Base-by-base conservation (phyloP, 2,888 invertebrate genomes). In the Latrodectus hesperus region DNA sequence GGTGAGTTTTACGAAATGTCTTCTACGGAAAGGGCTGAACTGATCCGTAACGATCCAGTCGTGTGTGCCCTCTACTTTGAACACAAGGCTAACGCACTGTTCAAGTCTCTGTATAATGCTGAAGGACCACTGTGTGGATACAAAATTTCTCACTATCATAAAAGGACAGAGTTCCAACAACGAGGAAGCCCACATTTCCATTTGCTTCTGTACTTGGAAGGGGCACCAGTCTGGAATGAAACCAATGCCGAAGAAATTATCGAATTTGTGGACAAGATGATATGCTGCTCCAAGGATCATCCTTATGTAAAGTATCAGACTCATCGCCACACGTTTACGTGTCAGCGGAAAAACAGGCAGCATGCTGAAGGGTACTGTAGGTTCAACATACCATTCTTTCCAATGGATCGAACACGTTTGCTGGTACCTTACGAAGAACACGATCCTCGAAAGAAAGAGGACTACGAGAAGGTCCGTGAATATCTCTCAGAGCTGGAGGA, bases 21-120 rank as follows among this genome's bases (percentile, higher is more conserved):
- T 38, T 26, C 49, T 11, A n/a, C 9, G 0, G 1, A 16, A 9
- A 52, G 26, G 16, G n/a, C 16, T 16, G n/a, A 49, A 78, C 72
- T 84, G 10, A 89, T 91, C 6, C 86, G 84, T 12, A 72, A 89
- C 12, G 89, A 91, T 75, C 91, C 90, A 16, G 90, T 90, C 4
- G 91, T 89, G 11, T 90, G 90, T 70, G 89, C 90, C 10, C 38
- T 89, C 22, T 90, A 90, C 88, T 90, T 90, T 84, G 90, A 91
- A 68, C 75, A 90, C 55, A 75, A 90, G 72, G 78, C 90, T 26
- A 70, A 89, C 26, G 76, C 73, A 55, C 55, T 53, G 88, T 90
- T 75, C 26, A 84, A 88, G 16, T 26, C 76, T 1, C 52, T 84
- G 1, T 9, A n/a, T 14, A 60, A 38, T 9, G 52, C 17, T 9